Base-by-base conservation (phyloP, 2,888 invertebrate genomes). In the Torymus tubicola region DNA sequence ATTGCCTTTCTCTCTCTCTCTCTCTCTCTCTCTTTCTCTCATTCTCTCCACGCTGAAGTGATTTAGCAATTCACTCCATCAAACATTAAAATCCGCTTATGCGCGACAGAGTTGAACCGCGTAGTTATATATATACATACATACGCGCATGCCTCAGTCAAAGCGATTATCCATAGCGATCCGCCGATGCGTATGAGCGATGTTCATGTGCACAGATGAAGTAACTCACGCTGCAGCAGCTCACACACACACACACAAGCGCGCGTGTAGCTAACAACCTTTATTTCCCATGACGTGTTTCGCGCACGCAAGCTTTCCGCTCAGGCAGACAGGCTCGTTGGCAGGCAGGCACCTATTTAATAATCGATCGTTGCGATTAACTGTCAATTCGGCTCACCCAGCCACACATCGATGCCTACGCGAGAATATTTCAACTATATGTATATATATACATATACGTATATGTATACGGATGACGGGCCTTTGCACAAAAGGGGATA, bases 11-110 rank as follows among this genome's bases (percentile, higher is more conserved):
- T 31, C 31, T 31, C 31, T 31, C 31, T 2, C 31, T 31, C 31
- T 31, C 31, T 31, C 31, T 31, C 31, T 31, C n/a, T n/a, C n/a
- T n/a, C n/a, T n/a, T n/a, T n/a, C n/a, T n/a, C n/a, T n/a, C n/a
- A n/a, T n/a, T n/a, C n/a, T n/a, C n/a, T n/a, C 2, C 5, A 24
- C 18, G 69, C 18, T 10, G 11, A 50, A 13, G 58, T 18, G 13
- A 42, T 73, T 64, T 31, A 12, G 13, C 52, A 50, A n/a, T 21
- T 63, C 53, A 52, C 68, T 0, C 11, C 60, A 13, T 60, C 12
- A 57, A 74, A 58, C 50, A 67, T 58, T 67, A 75, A 75, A 75
- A 75, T 68, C 75, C 75, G 57, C 68, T 75, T 75, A 68, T 16
- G 18, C 5, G 31, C 31, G 52, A 50, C 16, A 50, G 21, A 55